Percentiles rank a stretch among this genome's conserved stretches.
Evolutionary conservation across 2,888 invertebrate species (phyloP).

Genomic region (Eupithecia dodoneata): DNA sequence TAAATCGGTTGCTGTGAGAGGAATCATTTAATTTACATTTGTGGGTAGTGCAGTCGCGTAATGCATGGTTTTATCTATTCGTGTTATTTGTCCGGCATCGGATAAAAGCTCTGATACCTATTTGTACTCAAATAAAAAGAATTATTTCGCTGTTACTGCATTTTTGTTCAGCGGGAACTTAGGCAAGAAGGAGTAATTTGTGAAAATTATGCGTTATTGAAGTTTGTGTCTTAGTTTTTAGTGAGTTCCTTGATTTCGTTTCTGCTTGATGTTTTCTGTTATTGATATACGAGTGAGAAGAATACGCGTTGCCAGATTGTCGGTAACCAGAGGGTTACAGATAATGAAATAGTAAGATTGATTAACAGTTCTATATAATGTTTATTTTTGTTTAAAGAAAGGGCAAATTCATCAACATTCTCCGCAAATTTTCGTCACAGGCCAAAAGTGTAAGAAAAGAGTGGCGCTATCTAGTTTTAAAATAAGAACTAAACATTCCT

Average conservation of each 20-base stretch:
- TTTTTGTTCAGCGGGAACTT: background rate
- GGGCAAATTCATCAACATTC: background rate
- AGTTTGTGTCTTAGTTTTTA: background rate
- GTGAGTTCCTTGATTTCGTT: no score
- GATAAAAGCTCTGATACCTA: background rate
- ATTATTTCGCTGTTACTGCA: background rate
- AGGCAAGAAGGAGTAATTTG: background rate
- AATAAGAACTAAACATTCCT: background rate
- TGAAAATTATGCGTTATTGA: background rate
- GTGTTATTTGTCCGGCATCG: background rate
- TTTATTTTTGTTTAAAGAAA: background rate
- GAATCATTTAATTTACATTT: conserved; percentile 55
- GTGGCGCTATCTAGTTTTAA: background rate
- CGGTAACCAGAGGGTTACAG: no score
- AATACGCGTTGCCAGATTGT: no score
- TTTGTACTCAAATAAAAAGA: background rate
- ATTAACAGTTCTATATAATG: background rate
- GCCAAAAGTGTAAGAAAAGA: background rate
- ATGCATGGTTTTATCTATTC: conserved; percentile 37
- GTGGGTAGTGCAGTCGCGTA: conserved; percentile 47
- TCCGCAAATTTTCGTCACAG: background rate
- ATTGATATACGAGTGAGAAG: no score
- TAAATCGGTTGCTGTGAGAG: conserved; percentile 42
- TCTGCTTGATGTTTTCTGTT: no score
- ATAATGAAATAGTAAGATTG: background rate